phyloP scores from a whole-genome alignment of 1,140 invertebrate species.

The Onthophagus taurus region DNA sequence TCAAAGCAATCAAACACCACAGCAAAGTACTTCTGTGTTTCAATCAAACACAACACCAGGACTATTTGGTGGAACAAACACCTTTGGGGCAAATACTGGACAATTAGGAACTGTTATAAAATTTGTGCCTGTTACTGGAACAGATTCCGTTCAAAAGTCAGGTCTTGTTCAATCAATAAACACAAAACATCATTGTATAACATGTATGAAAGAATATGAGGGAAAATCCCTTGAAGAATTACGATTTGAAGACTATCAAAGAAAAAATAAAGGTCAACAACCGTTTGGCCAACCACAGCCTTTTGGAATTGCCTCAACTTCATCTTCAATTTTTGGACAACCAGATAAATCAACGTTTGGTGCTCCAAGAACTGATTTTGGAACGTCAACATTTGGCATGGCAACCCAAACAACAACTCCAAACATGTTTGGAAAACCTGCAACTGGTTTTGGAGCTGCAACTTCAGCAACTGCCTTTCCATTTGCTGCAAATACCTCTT shows the following conservation, averaged over 20 bases:
- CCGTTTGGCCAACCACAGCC: slow-evolving; percentile 21
- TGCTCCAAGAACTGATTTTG: slow-evolving; percentile 19
- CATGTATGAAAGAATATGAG: slow-evolving; percentile 97
- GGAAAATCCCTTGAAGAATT: slow-evolving; percentile 89
- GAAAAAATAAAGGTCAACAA: slow-evolving; percentile 68
- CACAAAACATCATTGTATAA: slow-evolving; percentile 91
- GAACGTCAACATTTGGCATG: slow-evolving; percentile 13
- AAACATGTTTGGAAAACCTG: slow-evolving; percentile 26
- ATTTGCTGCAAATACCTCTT: slow-evolving; percentile 10
- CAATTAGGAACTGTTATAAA: slow-evolving; percentile 70
- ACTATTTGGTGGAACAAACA: slow-evolving; percentile 23
- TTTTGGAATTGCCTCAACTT: slow-evolving; percentile 32
- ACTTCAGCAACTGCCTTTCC: slow-evolving; percentile 42
- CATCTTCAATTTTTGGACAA: slow-evolving; percentile 41
- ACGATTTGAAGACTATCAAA: slow-evolving; percentile 84
- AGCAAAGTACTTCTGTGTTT: slow-evolving; percentile 31
- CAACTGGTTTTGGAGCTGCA: slow-evolving; percentile 37
- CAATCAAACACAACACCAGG: slow-evolving; percentile 21
- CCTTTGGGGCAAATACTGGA: slow-evolving; percentile 42
- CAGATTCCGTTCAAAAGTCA: slow-evolving; percentile 85
- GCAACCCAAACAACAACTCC: slow-evolving; percentile 37
- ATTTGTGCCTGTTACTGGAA: slow-evolving; percentile 78
- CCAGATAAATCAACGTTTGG: slow-evolving; percentile 33
- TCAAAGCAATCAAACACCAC: slow-evolving; percentile 17
- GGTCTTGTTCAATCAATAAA: slow-evolving; percentile 72